Evolutionary conservation across 2,113 vertebrate species (phyloP).

Genomic region (Zapus hudsonius): DNA sequence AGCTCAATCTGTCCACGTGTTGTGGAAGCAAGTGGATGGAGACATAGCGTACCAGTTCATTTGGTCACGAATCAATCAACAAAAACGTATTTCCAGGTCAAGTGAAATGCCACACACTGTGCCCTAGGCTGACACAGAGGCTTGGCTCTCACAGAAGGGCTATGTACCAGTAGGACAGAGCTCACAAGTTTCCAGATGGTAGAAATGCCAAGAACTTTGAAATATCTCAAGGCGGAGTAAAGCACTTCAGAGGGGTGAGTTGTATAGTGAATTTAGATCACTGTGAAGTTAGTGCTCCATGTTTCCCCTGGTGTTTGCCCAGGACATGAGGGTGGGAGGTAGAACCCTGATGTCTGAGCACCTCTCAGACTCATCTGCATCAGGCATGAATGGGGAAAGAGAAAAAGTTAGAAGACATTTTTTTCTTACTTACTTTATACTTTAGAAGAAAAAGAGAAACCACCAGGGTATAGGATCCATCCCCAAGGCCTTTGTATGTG

Average conservation of each 20-base stretch:
- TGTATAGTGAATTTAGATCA: not conserved
- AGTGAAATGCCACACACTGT: not conserved
- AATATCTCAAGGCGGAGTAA: not conserved
- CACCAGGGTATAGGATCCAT: not conserved
- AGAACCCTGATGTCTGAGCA: not conserved
- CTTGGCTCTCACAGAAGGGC: accelerated
- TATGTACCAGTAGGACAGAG: not conserved
- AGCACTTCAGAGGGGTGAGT: not conserved
- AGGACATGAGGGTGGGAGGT: not conserved
- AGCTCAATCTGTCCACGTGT: slow-evolving; percentile 48
- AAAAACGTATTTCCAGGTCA: not conserved
- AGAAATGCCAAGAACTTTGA: not conserved
- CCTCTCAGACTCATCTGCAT: not conserved
- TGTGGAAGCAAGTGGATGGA: not conserved
- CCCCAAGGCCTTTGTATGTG: not conserved
- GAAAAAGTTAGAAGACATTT: not conserved
- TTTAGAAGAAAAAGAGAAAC: not conserved
- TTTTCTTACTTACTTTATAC: not conserved
- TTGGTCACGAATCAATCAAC: not conserved
- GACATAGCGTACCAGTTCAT: not conserved
- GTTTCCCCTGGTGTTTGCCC: not conserved
- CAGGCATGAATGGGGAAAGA: not conserved
- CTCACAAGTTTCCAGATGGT: not conserved
- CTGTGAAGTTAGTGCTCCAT: not conserved
- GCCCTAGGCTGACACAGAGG: not conserved